Evolutionary conservation across 64 coral and sea anemone species (phyloP).

Genomic region (Platygyra sinensis): DNA sequence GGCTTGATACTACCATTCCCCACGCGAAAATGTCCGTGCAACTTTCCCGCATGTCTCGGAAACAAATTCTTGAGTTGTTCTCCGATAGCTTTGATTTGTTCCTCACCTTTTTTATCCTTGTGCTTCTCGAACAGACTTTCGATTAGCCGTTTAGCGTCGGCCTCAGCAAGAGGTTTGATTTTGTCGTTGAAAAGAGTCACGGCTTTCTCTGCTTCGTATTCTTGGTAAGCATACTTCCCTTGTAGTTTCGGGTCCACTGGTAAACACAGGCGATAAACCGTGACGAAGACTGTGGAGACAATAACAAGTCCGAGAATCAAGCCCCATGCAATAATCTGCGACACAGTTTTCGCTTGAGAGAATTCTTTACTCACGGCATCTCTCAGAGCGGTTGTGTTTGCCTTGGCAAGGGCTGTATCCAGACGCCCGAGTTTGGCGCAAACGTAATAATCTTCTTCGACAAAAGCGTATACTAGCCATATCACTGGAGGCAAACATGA

Average conservation of each 20-base stretch:
- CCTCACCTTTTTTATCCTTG: constrained; percentile 54
- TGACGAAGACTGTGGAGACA: constrained; percentile 51
- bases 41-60: constrained; percentile 46
- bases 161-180: constrained; percentile 66
- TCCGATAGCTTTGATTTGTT: constrained; percentile 25
- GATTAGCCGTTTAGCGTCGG: constrained; percentile 36
- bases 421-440: constrained; percentile 75
- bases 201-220: constrained; percentile 67
- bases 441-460: constrained; percentile 64
- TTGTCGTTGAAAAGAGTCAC: constrained; percentile 67
- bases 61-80: constrained; percentile 45
- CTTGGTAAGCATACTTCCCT: constrained; percentile 57
- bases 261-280: constrained; percentile 47
- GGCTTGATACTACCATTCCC: background rate
- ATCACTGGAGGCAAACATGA: constrained; percentile 67
- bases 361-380: constrained; percentile 36
- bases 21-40: constrained; percentile 35
- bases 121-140: constrained; percentile 49
- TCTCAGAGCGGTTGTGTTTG: constrained; percentile 34
- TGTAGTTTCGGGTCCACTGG: constrained; percentile 44
- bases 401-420: constrained; percentile 13
- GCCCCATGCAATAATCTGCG: constrained; percentile 75
- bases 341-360: constrained; percentile 54
- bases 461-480: constrained; percentile 78
- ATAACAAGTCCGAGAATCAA: constrained; percentile 55